phyloP scores from a whole-genome alignment of 1,140 invertebrate species.

The Hormaphis cornu region DNA sequence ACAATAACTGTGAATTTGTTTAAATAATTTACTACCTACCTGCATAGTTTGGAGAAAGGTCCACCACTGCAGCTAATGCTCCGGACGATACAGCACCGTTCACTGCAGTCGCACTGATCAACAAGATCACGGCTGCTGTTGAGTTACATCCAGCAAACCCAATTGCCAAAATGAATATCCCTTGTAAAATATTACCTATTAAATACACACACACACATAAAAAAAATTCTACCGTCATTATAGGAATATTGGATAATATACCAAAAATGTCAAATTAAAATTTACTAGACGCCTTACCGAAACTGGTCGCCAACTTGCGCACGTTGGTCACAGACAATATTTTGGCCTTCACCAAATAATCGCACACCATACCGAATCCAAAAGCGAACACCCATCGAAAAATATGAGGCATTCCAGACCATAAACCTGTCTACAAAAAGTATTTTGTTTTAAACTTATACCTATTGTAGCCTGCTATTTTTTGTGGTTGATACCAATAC shows the following conservation, averaged over 20 bases:
- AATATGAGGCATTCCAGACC: conserved; percentile 58
- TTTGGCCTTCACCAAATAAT: conserved; percentile 8
- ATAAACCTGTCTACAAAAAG: conserved; percentile 51
- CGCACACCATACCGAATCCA: conserved; percentile 4
- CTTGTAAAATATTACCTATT: conserved; percentile 21
- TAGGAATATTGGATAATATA: no score
- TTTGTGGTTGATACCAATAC: conserved; percentile 3
- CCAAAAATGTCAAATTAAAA: neutral
- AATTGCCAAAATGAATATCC: conserved; percentile 46
- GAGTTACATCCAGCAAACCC: conserved; percentile 55
- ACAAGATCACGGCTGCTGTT: conserved; percentile 49
- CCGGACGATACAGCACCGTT: conserved; percentile 58
- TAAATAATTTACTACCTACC: conserved; percentile 40
- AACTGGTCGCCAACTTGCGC: conserved; percentile 18
- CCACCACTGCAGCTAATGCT: conserved; percentile 52
- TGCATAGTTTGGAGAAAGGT: conserved; percentile 59
- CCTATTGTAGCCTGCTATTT: neutral
- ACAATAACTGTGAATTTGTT: neutral
- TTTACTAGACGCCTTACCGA: neutral
- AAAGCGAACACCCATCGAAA: conserved; percentile 54
- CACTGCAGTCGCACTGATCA: conserved; percentile 51
- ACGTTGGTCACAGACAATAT: neutral
- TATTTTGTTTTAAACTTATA: neutral
- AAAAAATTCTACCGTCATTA: no score
- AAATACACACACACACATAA: neutral